A percentile compares a stretch with the other conserved stretches of the same genome.
phyloP scores from a whole-genome alignment of 2,113 vertebrate species.

The Dipodomys ordii region DNA sequence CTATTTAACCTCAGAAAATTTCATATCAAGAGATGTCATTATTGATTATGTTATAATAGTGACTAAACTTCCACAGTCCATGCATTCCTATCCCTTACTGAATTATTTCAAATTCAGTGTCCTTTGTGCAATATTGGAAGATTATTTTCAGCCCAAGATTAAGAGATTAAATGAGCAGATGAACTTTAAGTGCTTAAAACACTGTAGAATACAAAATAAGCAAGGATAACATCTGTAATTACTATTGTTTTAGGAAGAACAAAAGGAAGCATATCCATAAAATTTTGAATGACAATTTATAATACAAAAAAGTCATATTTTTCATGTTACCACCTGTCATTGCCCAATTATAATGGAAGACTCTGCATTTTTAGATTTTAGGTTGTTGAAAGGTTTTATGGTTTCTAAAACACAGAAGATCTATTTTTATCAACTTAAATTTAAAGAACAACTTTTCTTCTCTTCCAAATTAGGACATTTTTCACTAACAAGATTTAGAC shows the following conservation, averaged over 20 bases:
- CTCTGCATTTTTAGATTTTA: constrained; percentile 51
- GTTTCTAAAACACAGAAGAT: constrained; percentile 52
- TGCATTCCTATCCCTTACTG: neutral
- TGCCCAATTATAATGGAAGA: constrained; percentile 37
- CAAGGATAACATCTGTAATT: neutral
- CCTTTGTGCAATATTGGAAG: neutral
- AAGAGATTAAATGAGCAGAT: constrained; percentile 43
- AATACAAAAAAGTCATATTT: neutral
- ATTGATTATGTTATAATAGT: neutral
- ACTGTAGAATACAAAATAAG: neutral
- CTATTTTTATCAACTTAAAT: neutral
- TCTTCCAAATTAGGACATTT: constrained; percentile 2
- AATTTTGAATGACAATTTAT: neutral
- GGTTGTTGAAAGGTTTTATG: neutral
- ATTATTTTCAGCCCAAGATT: neutral
- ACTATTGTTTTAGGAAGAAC: constrained; percentile 1
- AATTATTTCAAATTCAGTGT: neutral
- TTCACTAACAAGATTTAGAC: constrained; percentile 14
- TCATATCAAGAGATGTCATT: neutral
- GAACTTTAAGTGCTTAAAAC: neutral
- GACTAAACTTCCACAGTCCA: neutral
- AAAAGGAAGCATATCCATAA: neutral
- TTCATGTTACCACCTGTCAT: constrained; percentile 18
- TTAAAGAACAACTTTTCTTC: neutral
- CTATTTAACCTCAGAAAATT: neutral